Percentiles rank a stretch among this genome's conserved stretches.
Conservation (phyloP, 2,888 invertebrate genomes). For the Lithophane socia region DNA sequence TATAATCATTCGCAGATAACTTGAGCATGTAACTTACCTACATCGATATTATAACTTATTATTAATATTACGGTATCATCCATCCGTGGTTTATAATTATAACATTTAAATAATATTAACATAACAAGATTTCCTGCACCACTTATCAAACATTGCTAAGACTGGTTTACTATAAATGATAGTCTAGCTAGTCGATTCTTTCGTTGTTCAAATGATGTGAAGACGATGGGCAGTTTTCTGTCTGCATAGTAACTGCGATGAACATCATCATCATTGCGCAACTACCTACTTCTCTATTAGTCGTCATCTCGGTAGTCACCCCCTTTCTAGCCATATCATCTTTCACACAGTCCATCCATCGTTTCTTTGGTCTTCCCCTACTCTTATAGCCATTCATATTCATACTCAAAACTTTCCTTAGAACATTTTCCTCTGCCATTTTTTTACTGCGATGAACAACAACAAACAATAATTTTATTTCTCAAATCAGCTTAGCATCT, state of each 20-base stretch:
- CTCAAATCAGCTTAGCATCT: not conserved
- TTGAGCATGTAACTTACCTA: not conserved
- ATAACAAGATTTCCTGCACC: constrained; percentile 32
- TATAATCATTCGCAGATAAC: not conserved
- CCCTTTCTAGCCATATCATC: no score
- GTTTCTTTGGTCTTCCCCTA: no score
- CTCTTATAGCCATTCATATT: no score
- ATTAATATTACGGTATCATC: constrained; percentile 7
- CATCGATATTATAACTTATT: not conserved
- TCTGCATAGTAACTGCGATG: not conserved
- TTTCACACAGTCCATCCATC: no score
- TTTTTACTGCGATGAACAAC: not conserved
- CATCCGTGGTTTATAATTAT: not conserved
- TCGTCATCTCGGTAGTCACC: no score
- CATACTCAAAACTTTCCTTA: no score
- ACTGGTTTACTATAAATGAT: not conserved
- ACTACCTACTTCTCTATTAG: no score
- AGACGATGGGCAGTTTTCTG: not conserved
- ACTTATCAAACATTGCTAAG: not conserved
- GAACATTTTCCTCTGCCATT: no score
- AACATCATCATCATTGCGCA: no score
- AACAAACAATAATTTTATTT: not conserved
- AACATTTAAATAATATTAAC: constrained; percentile 37
- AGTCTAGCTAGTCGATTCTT: no score
- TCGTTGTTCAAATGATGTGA: not conserved